Base-by-base conservation (phyloP, 2,888 invertebrate genomes). In the Andrena dorsata region DNA sequence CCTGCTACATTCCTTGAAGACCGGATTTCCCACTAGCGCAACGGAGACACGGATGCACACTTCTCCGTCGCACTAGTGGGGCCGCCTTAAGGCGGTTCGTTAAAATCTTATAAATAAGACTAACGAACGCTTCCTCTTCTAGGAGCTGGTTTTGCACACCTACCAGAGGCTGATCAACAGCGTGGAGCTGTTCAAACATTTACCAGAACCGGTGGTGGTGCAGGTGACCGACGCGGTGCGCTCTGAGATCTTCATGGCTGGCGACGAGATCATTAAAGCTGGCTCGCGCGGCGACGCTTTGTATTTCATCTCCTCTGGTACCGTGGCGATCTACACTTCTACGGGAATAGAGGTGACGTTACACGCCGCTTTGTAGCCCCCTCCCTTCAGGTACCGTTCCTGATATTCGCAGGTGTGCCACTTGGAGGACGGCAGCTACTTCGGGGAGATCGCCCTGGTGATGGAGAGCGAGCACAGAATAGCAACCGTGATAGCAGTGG, bases 361-460 rank as follows among this genome's bases (percentile, higher is more conserved):
- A 6, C 20, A 49, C 60, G 23, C 56, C 13, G 20, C 56, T 23
- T n/a, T 32, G 23, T 41, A 26, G 23, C 26, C 20, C 49, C 58
- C 20, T 47, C 13, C 10, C 58, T 35, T 8, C 13, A 26, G 16
- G 4, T 53, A 49, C 23, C 20, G 35, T 28, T 26, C 28, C 53
- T 20, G 58, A 13, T 56, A 41, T 10, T 2, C n/a, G 7, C 75
- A 94, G 94, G 89, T 95, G 3, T 94, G 94, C 75, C 95, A 95
- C 86, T 90, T 95, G 80, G 92, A 94, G 60, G 94, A 95, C 81
- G 95, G 94, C 8, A 91, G 93, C 2, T 92, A 94, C 85, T 95
- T 95, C 83, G 95, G 95, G 0, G 95, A 95, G 86, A 91, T 94
- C 51, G 92, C 94, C 0, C 81, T 95, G 58, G 89, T 95, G 10